Evolutionary conservation across 1,140 invertebrate species (phyloP), one percentile per base, ranked within the genome.

Genomic region (Hormaphis cornu): DNA sequence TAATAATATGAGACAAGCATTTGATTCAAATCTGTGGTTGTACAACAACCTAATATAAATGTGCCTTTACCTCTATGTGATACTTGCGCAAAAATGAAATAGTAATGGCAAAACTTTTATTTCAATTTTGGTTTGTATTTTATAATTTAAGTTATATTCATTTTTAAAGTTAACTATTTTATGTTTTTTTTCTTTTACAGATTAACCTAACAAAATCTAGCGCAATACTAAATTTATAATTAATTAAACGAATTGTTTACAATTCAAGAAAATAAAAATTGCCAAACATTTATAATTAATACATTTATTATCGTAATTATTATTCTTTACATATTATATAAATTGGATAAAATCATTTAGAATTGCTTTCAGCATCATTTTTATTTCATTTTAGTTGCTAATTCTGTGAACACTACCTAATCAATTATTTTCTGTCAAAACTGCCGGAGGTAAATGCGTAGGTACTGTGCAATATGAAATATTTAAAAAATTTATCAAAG

Each of bases 11-110:
- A 77, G 66, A 76, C 80, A 74, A 61, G 72, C 74, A 18, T 72
- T 74, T 28, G 74, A 75, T 20, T 35, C 61, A 33, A 74, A 72
- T 73, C 50, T 35, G 71, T 69, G 72, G 80, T 81, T 66, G 28
- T 74, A 82, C 79, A 26, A 83, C 82, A 71, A 83, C 82, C 5
- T 66, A 2, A 66, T 66, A 48, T 66, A 66, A 66, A 66, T 66
- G 61, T 66, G 61, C 61, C 44, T 66, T 46, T 66, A 66, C 61
- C 42, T 66, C 37, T 40, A 66, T 66, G 61, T 66, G 61, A 66
- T 66, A 66, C 44, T 66, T 66, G 61, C n/a, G 61, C 18, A 48
- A 50, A 1, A 66, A 66, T 33, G 4, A 66, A 48, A 66, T 66
- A 66, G 61, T 50, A 50, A 66, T 48, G 59, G 61, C 61, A 50